phyloP scores from a whole-genome alignment of 2,888 invertebrate genomes.

The Acanthopleura granulata region DNA sequence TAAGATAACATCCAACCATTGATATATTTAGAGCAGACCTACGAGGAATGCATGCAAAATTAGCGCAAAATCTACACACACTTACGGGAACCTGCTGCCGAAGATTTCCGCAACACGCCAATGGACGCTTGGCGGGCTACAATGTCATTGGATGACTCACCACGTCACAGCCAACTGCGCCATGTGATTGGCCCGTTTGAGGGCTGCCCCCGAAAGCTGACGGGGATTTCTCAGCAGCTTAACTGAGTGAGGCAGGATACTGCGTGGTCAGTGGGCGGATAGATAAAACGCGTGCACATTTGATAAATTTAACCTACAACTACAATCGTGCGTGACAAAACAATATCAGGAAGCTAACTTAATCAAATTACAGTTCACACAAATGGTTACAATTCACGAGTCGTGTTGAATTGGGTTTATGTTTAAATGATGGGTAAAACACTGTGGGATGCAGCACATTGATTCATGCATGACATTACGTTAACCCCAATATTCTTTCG shows the following conservation, averaged over 20 bases:
- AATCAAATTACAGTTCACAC: too few relatives aligned
- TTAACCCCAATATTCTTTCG: too few relatives aligned
- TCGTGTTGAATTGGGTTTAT: too few relatives aligned
- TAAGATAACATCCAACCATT: background rate
- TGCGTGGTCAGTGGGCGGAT: too few relatives aligned
- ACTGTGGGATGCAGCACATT: too few relatives aligned
- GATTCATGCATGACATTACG: too few relatives aligned
- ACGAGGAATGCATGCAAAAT: background rate
- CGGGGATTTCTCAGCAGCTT: background rate
- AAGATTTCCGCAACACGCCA: conserved; percentile 19
- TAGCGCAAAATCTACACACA: background rate
- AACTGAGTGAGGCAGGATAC: background rate
- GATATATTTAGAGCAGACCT: background rate
- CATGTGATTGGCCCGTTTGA: background rate
- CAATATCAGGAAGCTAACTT: too few relatives aligned
- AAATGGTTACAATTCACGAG: too few relatives aligned
- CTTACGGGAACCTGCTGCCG: conserved; percentile 14
- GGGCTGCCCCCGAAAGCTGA: background rate
- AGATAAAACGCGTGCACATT: too few relatives aligned
- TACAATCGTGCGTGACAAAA: too few relatives aligned
- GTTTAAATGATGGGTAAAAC: too few relatives aligned
- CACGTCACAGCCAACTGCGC: background rate
- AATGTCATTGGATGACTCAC: conserved; percentile 32
- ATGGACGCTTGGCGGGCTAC: conserved; percentile 54
- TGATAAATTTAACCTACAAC: too few relatives aligned